Evolutionary conservation across 2,113 vertebrate genomes (phyloP), one percentile per base, ranked within the genome.

Genomic region (Genyomyrus donnyi): DNA sequence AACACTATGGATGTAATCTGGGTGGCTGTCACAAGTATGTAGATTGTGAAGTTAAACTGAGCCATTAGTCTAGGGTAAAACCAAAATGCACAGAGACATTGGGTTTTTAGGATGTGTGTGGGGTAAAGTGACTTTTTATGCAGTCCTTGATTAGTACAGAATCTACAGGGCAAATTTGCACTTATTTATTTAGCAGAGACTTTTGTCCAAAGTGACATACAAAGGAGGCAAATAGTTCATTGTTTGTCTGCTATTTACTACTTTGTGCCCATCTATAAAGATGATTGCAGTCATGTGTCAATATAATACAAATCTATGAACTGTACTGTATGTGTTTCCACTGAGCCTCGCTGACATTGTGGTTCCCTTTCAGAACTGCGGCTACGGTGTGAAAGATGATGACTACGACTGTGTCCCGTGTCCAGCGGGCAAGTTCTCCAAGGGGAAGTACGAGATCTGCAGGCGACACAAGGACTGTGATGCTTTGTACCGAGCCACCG

Each of bases 381-480:
- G 98, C 42, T 98, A 98, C 0, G 98, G 98, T 70, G 95, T 95
- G 93, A 99, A 97, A 93, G 98, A 99, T 0, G 98, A 99, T 8
- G 97, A 97, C 93, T 99, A 98, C 0, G 94, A 95, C 92, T 99
- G 98, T 1, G 89, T 97, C 66, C 95, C 97, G 9, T 99, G 98
- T 91, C 96, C 96, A 0, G 95, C 97, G 0, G 98, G 98, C 92
- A 99, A 99, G 92, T 99, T 98, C 89, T 99, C 98, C 89, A 98
- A 96, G 94, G 98, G 98, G 88, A 98, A 97, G 53, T 99, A 99
- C 91, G 98, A 99, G 95, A 99, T 99, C 93, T 99, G 98, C 95
- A 94, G 98, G 85, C 94, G 98, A 2, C 98, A 99, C 93, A 99
- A 98, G 92, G 98, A 99, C 95, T 99, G 98, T 0, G 97, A 99